Conservation (phyloP, 1,140 invertebrate species). For the Vollenhovia emeryi region DNA sequence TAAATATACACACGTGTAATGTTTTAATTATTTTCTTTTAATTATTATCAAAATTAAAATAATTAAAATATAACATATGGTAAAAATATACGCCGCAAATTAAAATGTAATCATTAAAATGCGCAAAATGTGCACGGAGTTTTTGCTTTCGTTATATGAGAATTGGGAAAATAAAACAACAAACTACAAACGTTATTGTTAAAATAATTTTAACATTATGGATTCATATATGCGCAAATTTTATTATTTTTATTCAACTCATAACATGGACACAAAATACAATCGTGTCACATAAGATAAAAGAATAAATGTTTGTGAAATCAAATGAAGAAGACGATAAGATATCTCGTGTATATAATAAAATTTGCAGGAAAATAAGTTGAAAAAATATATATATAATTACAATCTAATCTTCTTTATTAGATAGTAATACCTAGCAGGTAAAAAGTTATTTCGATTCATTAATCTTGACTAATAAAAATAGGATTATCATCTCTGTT, state of each 20-base stretch:
- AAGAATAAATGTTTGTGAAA: neutral
- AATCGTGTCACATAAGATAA: neutral
- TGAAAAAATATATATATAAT: neutral
- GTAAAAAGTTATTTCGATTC: neutral
- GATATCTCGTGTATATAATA: neutral
- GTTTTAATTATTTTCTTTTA: slow-evolving; percentile 48
- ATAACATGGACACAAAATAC: too few species aligned
- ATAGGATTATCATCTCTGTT: neutral
- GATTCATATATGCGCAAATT: slow-evolving; percentile 17
- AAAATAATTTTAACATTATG: slow-evolving; percentile 22
- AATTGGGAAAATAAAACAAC: slow-evolving; percentile 34
- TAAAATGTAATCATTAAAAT: slow-evolving; percentile 56
- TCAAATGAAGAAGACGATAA: neutral
- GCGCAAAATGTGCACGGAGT: neutral
- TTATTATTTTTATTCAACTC: neutral
- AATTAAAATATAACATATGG: slow-evolving; percentile 20
- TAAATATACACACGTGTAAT: neutral
- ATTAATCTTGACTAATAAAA: neutral
- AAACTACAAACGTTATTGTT: slow-evolving; percentile 22
- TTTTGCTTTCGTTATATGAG: slow-evolving; percentile 47
- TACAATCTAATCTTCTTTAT: neutral
- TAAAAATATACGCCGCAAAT: slow-evolving; percentile 34
- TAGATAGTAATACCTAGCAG: neutral
- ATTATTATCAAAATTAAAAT: slow-evolving; percentile 46
- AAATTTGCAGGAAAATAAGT: neutral